Conservation (phyloP, 2,888 invertebrate species). For the Trilocha varians region DNA sequence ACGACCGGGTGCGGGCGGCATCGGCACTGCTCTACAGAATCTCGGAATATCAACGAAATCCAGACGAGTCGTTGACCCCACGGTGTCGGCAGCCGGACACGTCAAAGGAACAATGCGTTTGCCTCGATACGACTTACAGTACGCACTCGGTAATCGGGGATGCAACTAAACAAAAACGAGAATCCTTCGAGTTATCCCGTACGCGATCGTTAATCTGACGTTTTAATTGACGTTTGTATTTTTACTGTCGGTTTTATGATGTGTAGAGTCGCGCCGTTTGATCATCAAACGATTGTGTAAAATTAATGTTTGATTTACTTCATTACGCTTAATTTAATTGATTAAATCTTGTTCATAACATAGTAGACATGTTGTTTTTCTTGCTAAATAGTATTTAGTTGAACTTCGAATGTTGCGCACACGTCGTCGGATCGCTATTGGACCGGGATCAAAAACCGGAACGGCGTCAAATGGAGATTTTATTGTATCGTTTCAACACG, state of each 20-base stretch:
- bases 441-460: constrained; percentile 15
- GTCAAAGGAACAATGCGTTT: constrained; percentile 66
- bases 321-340: not conserved
- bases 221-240: constrained; percentile 22
- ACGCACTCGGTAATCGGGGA: constrained; percentile 9
- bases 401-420: not conserved
- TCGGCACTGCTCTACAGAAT: constrained; percentile 23
- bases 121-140: constrained; percentile 23
- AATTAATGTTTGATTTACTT: not conserved
- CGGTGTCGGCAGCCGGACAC: constrained; percentile 39
- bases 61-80: constrained; percentile 64
- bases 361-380: too few relatives aligned
- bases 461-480: constrained; percentile 7
- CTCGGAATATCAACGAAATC: constrained; percentile 63
- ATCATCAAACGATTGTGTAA: not conserved
- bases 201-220: constrained; percentile 13
- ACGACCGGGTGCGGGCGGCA: constrained; percentile 19
- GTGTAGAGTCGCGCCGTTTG: constrained; percentile 12
- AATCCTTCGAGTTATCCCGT: constrained; percentile 1
- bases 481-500: not conserved
- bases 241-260: constrained; percentile 25
- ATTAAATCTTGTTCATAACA: not conserved
- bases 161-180: not conserved
- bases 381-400: not conserved
- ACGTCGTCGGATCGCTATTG: not conserved